These are phyloP conservation scores for Graphium colonna DNA, from an alignment of 2,888 invertebrate genomes.

Conservation along the genomic window DNA sequence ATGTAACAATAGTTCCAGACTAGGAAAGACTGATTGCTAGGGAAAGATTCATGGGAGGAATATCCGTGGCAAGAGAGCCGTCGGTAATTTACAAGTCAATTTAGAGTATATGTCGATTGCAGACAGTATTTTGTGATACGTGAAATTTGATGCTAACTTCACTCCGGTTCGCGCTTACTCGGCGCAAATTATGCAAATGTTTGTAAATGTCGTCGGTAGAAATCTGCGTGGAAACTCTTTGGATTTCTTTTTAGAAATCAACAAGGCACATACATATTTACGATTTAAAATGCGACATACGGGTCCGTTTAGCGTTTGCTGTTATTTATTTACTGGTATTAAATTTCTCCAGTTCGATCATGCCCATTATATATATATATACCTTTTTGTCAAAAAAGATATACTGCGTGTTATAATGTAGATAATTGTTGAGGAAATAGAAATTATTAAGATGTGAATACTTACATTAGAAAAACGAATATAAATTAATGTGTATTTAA, in stretches of 20 bases:
- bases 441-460: constrained; percentile 22
- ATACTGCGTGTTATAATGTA: constrained; percentile 5
- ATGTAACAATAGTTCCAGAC: constrained; percentile 35
- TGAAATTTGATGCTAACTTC: background rate
- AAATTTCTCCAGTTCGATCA: background rate
- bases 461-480: constrained; percentile 28
- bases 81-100: constrained; percentile 19
- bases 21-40: constrained; percentile 49
- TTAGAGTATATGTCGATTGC: constrained; percentile 3
- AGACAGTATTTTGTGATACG: constrained; percentile 14
- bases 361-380: background rate
- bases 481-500: constrained; percentile 1
- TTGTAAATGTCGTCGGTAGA: background rate
- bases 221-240: background rate
- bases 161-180: background rate
- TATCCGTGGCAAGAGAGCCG: constrained; percentile 26
- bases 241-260: background rate
- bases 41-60: constrained; percentile 43
- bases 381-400: constrained; percentile 9
- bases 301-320: background rate
- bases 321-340: background rate
- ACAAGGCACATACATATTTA: background rate
- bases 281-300: background rate
- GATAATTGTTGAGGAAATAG: constrained; percentile 12
- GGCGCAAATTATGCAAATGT: background rate